These are phyloP conservation scores for Pollachius pollachius DNA, from an alignment of 2,113 vertebrate genomes.

Conservation along the genomic window DNA sequence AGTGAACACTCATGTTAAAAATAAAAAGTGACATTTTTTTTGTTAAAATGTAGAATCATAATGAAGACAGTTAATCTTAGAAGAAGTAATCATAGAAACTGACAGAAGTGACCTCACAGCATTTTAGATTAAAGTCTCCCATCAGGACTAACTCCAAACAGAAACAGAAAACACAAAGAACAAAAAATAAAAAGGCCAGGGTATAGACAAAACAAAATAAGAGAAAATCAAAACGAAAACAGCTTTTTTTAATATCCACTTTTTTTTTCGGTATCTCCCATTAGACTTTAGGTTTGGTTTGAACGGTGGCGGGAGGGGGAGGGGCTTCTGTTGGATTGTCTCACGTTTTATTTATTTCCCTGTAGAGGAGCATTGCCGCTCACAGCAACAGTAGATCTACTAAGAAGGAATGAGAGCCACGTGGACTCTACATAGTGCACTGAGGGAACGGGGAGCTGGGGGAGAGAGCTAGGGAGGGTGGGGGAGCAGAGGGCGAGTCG, in stretches of 20 bases:
- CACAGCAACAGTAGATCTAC: slow-evolving; percentile 73
- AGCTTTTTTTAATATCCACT: slow-evolving; percentile 57
- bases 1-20: slow-evolving; percentile 74
- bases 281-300: slow-evolving; percentile 67
- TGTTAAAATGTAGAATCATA: slow-evolving; percentile 70
- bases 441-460: slow-evolving; percentile 31
- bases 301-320: slow-evolving; percentile 25
- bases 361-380: slow-evolving; percentile 73
- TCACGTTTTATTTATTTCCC: slow-evolving; percentile 70
- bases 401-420: slow-evolving; percentile 66
- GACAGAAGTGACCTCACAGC: slow-evolving; percentile 72
- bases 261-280: slow-evolving; percentile 61
- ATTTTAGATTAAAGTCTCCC: slow-evolving; percentile 70
- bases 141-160: slow-evolving; percentile 49
- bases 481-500: neutral
- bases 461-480: neutral
- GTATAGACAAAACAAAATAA: slow-evolving; percentile 6
- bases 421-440: slow-evolving; percentile 72
- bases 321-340: slow-evolving; percentile 76
- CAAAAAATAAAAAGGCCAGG: slow-evolving; percentile 13
- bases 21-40: slow-evolving; percentile 66
- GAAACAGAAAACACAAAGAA: slow-evolving; percentile 49
- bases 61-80: slow-evolving; percentile 68
- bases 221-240: slow-evolving; percentile 28
- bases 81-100: slow-evolving; percentile 73